Conservation (phyloP, 1,140 invertebrate species). For the Araneus ventricosus region DNA sequence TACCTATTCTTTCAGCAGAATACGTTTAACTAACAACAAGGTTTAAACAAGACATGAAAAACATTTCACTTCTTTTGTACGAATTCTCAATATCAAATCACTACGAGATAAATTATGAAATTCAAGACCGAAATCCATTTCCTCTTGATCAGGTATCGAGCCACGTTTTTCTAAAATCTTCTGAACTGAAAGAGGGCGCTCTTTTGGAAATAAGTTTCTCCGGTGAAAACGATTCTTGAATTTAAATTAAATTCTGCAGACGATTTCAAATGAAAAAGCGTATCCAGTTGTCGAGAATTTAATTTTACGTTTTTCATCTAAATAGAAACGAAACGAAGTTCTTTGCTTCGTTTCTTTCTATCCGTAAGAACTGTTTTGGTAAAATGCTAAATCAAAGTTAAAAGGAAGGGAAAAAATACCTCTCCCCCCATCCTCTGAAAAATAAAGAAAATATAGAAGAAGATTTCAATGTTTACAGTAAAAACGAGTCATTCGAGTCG, state of each 20-base stretch:
- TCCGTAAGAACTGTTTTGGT: background rate
- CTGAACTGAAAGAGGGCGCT: background rate
- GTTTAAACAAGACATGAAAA: background rate
- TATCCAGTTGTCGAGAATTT: constrained; percentile 29
- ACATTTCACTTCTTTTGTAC: background rate
- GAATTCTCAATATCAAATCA: background rate
- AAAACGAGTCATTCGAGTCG: constrained; percentile 68
- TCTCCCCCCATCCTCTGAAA: background rate
- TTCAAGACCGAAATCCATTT: background rate
- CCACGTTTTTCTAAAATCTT: background rate
- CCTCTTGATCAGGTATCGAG: background rate
- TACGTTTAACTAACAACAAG: background rate
- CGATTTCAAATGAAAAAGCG: constrained; percentile 39
- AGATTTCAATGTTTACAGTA: constrained; percentile 74
- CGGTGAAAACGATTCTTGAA: constrained; percentile 13
- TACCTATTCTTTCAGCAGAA: background rate
- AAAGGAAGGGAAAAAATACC: background rate
- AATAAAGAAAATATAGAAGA: constrained; percentile 66
- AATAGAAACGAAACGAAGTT: constrained; percentile 37
- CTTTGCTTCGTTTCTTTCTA: background rate
- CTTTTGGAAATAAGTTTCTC: background rate
- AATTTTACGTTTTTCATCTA: constrained; percentile 44
- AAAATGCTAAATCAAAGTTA: background rate
- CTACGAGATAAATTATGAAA: constrained; percentile 17
- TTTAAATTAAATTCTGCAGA: constrained; percentile 56